Evolutionary conservation across 2,113 vertebrate species (phyloP).

Genomic region (Oophaga pumilio): DNA sequence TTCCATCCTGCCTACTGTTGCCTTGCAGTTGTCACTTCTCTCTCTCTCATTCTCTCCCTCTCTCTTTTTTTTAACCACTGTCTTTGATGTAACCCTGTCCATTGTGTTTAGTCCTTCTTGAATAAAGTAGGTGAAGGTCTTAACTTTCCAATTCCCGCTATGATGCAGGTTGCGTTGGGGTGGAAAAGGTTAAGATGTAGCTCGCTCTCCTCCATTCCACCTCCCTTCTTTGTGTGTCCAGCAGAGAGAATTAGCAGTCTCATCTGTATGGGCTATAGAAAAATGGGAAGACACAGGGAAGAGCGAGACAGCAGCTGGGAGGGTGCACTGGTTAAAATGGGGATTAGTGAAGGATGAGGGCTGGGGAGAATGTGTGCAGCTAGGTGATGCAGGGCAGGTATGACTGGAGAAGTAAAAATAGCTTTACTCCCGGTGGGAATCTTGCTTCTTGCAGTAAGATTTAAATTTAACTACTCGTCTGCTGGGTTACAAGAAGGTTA

Average conservation of each 20-base stretch:
- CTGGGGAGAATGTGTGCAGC: constrained; percentile 37
- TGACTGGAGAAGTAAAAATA: constrained; percentile 51
- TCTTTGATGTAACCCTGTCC: not conserved
- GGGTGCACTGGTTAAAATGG: constrained; percentile 6
- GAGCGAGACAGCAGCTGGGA: not conserved
- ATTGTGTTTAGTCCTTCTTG: not conserved
- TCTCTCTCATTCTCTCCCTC: no score
- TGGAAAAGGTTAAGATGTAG: constrained; percentile 27
- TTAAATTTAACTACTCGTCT: constrained; percentile 40
- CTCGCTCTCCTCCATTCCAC: not conserved
- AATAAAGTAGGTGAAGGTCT: constrained; percentile 4
- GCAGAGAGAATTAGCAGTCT: constrained; percentile 48
- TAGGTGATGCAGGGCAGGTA: constrained; percentile 51
- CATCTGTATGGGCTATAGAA: constrained; percentile 47
- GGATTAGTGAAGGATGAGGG: constrained; percentile 29
- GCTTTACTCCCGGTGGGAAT: constrained; percentile 41
- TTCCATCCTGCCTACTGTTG: not conserved
- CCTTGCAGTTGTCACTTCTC: not conserved
- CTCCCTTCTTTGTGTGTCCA: constrained; percentile 29
- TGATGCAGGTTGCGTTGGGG: not conserved
- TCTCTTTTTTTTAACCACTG: no score
- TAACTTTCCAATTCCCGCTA: not conserved
- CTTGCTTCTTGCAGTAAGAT: constrained; percentile 47
- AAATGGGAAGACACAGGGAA: constrained; percentile 42
- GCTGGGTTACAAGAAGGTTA: not conserved